A percentile compares a stretch with the other conserved stretches of the same genome.
Evolutionary conservation across 2,797 vertebrate species (phyloP).

Genomic region (Xiphorhynchus erythropygius): DNA sequence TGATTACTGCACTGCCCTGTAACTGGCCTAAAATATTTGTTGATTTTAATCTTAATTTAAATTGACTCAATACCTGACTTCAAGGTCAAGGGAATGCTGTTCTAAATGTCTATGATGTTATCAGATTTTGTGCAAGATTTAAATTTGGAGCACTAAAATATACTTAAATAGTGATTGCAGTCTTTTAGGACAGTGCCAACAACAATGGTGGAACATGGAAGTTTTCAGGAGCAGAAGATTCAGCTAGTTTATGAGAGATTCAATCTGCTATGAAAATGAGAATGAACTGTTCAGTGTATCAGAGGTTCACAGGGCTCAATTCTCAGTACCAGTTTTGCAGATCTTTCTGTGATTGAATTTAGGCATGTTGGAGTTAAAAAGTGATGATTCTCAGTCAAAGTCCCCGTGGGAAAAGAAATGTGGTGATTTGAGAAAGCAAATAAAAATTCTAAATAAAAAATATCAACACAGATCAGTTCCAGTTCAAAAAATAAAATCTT

Average conservation of each 20-base stretch:
- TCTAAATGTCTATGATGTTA: background rate
- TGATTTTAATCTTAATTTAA: slow-evolving; percentile 12
- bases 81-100: background rate
- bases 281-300: background rate
- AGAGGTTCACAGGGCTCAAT: background rate
- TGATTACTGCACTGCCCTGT: background rate
- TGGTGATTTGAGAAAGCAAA: background rate
- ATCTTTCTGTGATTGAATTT: background rate
- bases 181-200: background rate
- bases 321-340: background rate
- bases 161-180: background rate
- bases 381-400: background rate
- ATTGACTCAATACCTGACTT: background rate
- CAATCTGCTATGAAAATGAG: background rate
- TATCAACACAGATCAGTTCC: background rate
- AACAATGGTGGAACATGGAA: background rate
- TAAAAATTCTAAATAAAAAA: background rate
- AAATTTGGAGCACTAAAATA: background rate
- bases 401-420: background rate
- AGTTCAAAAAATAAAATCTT: background rate
- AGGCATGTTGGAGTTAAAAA: background rate
- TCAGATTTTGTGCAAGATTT: background rate
- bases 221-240: background rate
- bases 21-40: background rate
- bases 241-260: background rate